A percentile compares a stretch with the other conserved stretches of the same genome.
Evolutionary conservation across 2,797 vertebrate genomes (phyloP).

Genomic region (Esox masquinongy): DNA sequence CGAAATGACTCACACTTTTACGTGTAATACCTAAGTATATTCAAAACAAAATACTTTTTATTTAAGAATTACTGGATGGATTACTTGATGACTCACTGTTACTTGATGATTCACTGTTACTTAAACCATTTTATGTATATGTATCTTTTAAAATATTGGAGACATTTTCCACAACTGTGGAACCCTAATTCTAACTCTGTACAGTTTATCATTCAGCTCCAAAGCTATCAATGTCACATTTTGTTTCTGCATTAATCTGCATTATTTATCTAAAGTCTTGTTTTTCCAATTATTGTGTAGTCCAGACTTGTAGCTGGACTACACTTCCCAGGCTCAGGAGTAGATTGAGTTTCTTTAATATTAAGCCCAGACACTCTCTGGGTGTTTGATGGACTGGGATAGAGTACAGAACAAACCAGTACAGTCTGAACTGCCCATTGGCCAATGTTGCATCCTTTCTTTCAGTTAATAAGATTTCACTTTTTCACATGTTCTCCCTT

Average conservation of each 20-base stretch:
- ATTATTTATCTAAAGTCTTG: not conserved
- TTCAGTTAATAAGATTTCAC: slow-evolving; percentile 46
- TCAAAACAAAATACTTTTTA: no score
- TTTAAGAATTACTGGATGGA: no score
- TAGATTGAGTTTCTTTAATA: slow-evolving; percentile 34
- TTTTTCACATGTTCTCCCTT: slow-evolving; percentile 24
- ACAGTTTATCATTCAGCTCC: not conserved
- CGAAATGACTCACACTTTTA: no score
- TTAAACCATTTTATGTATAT: no score
- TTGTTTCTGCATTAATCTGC: not conserved
- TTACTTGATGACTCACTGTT: no score
- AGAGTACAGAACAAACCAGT: slow-evolving; percentile 39
- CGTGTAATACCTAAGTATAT: no score
- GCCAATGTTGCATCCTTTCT: slow-evolving; percentile 36
- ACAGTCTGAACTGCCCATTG: slow-evolving; percentile 50
- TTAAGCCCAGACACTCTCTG: slow-evolving; percentile 17
- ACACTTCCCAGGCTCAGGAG: no score
- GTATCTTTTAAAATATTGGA: no score
- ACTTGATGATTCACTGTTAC: no score
- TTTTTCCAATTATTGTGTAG: not conserved
- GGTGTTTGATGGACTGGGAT: slow-evolving; percentile 40
- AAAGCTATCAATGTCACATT: not conserved
- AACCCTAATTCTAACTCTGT: no score
- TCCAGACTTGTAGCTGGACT: not conserved
- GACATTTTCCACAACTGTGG: no score